Evolutionary conservation across 2,797 vertebrate species (phyloP).

Genomic region (Hydrophis major): DNA sequence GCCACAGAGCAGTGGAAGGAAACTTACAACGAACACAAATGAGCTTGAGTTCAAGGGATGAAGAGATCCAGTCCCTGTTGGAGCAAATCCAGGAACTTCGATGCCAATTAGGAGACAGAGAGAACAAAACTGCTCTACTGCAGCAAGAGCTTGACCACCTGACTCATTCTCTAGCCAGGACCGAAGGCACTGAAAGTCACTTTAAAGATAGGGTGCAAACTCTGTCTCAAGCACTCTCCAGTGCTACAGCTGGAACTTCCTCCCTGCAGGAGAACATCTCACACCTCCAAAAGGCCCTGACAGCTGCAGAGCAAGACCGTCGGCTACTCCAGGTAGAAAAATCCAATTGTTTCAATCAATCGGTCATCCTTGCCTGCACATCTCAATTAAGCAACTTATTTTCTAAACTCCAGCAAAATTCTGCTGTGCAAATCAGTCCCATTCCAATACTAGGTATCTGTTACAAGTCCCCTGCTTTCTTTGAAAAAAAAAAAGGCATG

Average conservation of each 20-base stretch:
- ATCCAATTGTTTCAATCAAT: too few relatives aligned
- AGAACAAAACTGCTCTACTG: slow-evolving; percentile 64
- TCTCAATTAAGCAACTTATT: not conserved
- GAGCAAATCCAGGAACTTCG: slow-evolving; percentile 68
- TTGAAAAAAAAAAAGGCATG: not conserved
- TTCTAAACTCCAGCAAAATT: not conserved
- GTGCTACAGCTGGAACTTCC: slow-evolving; percentile 60
- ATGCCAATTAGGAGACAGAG: slow-evolving; percentile 72
- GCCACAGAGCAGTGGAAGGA: slow-evolving; percentile 70
- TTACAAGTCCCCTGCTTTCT: not conserved
- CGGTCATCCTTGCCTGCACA: not conserved
- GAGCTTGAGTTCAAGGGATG: slow-evolving; percentile 69
- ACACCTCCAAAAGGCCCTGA: slow-evolving; percentile 74
- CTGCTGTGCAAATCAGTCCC: not conserved
- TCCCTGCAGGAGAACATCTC: slow-evolving; percentile 71
- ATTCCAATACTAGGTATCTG: not conserved
- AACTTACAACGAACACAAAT: slow-evolving; percentile 75
- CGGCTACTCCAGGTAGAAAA: slow-evolving; percentile 75
- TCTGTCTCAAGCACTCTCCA: slow-evolving; percentile 64
- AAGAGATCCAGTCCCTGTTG: slow-evolving; percentile 66
- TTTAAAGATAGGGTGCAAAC: slow-evolving; percentile 74
- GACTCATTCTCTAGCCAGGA: slow-evolving; percentile 63
- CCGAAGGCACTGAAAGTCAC: slow-evolving; percentile 74
- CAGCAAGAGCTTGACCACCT: slow-evolving; percentile 69
- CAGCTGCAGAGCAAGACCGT: slow-evolving; percentile 74